Evolutionary conservation across 2,797 vertebrate species (phyloP), one percentile per base, ranked within the genome.

Genomic region (Sebastes kiyomatsui): DNA sequence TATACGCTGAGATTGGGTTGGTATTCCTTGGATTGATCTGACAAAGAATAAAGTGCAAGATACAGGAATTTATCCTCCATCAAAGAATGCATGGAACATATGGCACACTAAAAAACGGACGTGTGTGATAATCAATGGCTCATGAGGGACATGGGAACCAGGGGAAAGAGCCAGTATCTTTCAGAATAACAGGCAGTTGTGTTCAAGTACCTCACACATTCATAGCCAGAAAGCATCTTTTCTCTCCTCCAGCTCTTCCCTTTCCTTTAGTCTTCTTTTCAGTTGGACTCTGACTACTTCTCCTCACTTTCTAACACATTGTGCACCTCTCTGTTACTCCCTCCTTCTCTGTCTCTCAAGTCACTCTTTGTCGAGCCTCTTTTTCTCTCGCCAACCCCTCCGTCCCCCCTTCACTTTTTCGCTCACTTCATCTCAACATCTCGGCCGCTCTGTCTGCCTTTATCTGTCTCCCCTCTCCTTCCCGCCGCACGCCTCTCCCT

Each of bases 141-240:
- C 30, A 33, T n/a, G 52, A 10, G 33, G 49, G 32, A 18, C 27
- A 30, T 8, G 7, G 18, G 23, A 13, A 54, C 7, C 33, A 2
- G 14, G n/a, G 61, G 6, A 46, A 59, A 5, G 13, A 49, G 58
- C 6, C 20, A n/a, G 42, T 13, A 11, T 33, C 30, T 49, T 30
- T 75, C 52, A 68, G 22, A 78, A 65, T n/a, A 59, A 69, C 23
- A 75, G 30, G 6, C 23, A 42, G 49, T 69, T 60, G 58, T 49
- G 23, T 33, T 62, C 30, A 62, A 59, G 66, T 32, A 25, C 11
- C 9, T 54, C 27, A 62, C 25, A 56, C 46, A 33, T 67, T 35
- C 32, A 75, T 16, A 2, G 2, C 12, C 32, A 68, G 46, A 22
- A 16, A 72, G 49, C 72, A 10, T 64, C 64, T 35, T 10, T 20